Evolutionary conservation across 2,888 invertebrate species (phyloP).

Genomic region (Arge pagana): DNA sequence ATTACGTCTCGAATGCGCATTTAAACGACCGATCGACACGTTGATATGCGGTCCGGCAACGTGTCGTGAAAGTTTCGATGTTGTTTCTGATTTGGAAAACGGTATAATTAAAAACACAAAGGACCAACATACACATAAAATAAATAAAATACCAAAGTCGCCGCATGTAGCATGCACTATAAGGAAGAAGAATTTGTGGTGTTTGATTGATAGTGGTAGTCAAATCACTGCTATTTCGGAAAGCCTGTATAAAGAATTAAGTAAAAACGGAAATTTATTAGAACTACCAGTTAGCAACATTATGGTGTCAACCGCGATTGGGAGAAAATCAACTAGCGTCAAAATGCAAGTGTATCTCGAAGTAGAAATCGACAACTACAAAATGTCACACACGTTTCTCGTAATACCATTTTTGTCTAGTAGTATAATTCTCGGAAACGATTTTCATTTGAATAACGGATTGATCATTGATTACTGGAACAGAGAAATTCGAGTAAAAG

Average conservation of each 20-base stretch:
- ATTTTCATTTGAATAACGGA: conserved; percentile 22
- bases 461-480: conserved; percentile 1
- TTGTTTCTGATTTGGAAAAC: conserved; percentile 18
- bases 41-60: conserved; percentile 18
- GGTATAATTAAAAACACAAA: conserved; percentile 18
- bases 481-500: neutral
- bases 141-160: conserved; percentile 9
- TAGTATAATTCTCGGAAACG: conserved; percentile 25
- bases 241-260: conserved; percentile 22
- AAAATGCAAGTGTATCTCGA: conserved; percentile 26
- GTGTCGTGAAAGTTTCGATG: too few relatives aligned
- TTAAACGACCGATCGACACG: conserved; percentile 26
- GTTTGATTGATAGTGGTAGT: conserved; percentile 30
- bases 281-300: conserved; percentile 28
- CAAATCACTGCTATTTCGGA: conserved; percentile 31
- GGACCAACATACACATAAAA: neutral
- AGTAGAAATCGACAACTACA: conserved; percentile 17
- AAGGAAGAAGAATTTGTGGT: conserved; percentile 10
- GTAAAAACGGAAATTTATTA: conserved; percentile 12
- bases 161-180: conserved; percentile 22
- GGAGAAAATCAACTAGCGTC: conserved; percentile 20
- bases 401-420: conserved; percentile 19
- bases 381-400: conserved; percentile 13
- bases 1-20: neutral
- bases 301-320: conserved; percentile 23